phyloP scores from a whole-genome alignment of 2,113 vertebrate genomes.

The Struthio camelus region DNA sequence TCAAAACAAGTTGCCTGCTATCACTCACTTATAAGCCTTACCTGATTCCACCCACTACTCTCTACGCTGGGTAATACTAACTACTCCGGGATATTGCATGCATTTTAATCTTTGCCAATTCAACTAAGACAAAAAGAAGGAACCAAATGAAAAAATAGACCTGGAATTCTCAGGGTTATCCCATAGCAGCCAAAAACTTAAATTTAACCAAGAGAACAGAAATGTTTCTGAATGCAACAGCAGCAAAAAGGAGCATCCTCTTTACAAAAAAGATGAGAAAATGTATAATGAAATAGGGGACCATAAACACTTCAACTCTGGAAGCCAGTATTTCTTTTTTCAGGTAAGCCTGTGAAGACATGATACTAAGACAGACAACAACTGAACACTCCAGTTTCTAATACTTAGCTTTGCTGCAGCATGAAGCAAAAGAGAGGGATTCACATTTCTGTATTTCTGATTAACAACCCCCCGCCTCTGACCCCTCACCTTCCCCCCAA shows the following conservation, averaged over 20 bases:
- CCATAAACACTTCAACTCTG: not conserved
- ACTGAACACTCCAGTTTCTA: not conserved
- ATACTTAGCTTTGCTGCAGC: not conserved
- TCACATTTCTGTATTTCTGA: not conserved
- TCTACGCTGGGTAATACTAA: not conserved
- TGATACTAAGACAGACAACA: not conserved
- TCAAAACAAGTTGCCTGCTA: not conserved
- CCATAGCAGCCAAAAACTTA: not conserved
- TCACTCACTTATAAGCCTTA: not conserved
- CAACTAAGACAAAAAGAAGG: not conserved
- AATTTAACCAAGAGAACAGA: not conserved
- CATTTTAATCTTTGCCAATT: not conserved
- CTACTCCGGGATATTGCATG: accelerated
- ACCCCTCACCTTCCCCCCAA: not conserved
- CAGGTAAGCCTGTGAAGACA: not conserved
- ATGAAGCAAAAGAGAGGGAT: not conserved
- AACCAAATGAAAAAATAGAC: not conserved
- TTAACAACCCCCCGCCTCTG: not conserved
- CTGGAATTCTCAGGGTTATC: not conserved
- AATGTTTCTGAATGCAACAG: not conserved
- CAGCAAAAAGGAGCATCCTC: not conserved
- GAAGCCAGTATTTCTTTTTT: not conserved
- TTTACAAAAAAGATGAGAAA: not conserved
- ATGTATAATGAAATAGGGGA: not conserved
- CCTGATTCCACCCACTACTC: not conserved